Evolutionary conservation across 2,797 vertebrate species (phyloP).

Genomic region (Darevskia mixta): DNA sequence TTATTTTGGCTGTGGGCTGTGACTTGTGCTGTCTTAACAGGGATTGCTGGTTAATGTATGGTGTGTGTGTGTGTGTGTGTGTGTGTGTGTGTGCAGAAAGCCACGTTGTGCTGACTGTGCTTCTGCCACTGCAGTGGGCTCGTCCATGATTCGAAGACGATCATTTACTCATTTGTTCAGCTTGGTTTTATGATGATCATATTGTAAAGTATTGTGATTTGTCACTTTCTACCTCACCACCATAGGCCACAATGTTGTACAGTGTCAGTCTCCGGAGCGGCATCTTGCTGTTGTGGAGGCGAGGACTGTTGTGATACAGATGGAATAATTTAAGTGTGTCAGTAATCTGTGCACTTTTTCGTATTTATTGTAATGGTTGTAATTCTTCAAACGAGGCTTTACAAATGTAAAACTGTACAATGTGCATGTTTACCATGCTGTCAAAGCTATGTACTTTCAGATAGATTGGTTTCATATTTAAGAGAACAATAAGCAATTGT

Average conservation of each 20-base stretch:
- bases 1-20: not conserved
- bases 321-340: not conserved
- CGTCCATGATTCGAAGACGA: not conserved
- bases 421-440: not conserved
- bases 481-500: not conserved
- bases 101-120: not conserved
- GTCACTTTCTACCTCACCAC: not conserved
- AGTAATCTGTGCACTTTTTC: not conserved
- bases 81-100: conserved; percentile 2
- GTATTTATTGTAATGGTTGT: not conserved
- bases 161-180: not conserved
- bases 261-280: not conserved
- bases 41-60: not conserved
- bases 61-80: not conserved
- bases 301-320: not conserved
- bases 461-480: not conserved
- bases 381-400: not conserved
- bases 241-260: not conserved
- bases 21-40: conserved; percentile 6
- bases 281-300: not conserved
- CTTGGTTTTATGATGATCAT: not conserved
- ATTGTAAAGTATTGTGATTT: not conserved
- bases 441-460: not conserved
- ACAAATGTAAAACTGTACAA: not conserved
- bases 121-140: not conserved